Evolutionary conservation across 2,888 invertebrate species (phyloP).

Genomic region (Pandemis corylana): DNA sequence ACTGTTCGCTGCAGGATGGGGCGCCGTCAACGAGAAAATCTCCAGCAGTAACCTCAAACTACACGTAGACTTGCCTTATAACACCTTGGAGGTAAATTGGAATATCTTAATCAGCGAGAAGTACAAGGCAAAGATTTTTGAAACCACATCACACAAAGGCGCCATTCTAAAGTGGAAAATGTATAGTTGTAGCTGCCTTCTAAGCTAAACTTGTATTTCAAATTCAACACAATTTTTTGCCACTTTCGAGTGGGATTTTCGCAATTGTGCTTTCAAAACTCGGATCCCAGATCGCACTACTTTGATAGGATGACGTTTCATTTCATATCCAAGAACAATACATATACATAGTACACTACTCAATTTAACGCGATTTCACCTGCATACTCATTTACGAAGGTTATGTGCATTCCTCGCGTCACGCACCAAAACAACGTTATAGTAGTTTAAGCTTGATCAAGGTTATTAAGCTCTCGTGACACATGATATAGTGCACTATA

Average conservation of each 20-base stretch:
- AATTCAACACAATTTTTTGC: too few relatives aligned
- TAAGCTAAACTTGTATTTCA: too few relatives aligned
- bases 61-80: conserved; percentile 56
- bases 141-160: neutral
- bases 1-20: conserved; percentile 71
- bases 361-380: conserved; percentile 20
- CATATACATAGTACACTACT: neutral
- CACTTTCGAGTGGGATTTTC: too few relatives aligned
- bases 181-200: too few relatives aligned
- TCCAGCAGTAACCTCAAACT: conserved; percentile 55
- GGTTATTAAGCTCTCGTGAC: too few relatives aligned
- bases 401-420: conserved; percentile 6
- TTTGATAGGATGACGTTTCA: neutral
- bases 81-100: conserved; percentile 47
- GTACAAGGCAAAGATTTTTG: too few relatives aligned
- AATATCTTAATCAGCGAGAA: neutral
- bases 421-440: neutral
- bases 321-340: conserved; percentile 2
- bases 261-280: too few relatives aligned
- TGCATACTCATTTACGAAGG: conserved; percentile 21
- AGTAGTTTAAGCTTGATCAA: neutral
- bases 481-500: too few relatives aligned
- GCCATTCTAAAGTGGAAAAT: too few relatives aligned
- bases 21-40: conserved; percentile 66
- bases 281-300: neutral